Evolutionary conservation across 2,113 vertebrate species (phyloP).

Genomic region (Dicerorhinus sumatrensis): DNA sequence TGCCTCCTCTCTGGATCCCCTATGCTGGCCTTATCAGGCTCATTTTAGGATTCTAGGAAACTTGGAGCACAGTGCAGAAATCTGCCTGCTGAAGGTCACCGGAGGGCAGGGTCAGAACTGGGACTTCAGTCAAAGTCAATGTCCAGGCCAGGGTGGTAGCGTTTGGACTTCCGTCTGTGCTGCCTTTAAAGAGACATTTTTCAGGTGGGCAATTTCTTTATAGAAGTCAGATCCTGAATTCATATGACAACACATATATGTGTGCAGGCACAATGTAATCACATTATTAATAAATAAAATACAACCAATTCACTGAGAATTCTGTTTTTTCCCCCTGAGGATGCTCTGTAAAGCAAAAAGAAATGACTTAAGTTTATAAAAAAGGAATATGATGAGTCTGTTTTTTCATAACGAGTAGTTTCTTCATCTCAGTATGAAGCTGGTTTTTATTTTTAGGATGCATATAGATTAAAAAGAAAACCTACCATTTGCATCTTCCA

Average conservation of each 20-base stretch:
- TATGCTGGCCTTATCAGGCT: fast-evolving
- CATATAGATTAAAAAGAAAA: neutral
- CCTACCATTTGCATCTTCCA: neutral
- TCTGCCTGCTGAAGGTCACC: neutral
- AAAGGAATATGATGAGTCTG: neutral
- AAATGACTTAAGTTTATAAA: neutral
- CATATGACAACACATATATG: neutral
- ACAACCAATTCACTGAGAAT: neutral
- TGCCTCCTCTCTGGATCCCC: fast-evolving
- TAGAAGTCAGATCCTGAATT: neutral
- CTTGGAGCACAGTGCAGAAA: neutral
- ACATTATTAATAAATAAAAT: neutral
- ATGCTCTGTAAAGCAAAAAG: neutral
- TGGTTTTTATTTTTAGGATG: constrained; percentile 43
- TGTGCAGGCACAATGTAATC: too few relatives aligned
- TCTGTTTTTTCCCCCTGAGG: neutral
- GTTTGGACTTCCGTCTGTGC: neutral
- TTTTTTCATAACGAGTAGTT: constrained; percentile 5
- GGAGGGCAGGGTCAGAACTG: neutral
- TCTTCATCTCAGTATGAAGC: constrained; percentile 18
- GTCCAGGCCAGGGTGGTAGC: fast-evolving
- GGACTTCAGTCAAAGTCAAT: neutral
- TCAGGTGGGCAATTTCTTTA: neutral
- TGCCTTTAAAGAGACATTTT: neutral
- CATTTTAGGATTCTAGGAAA: neutral